phyloP scores from a whole-genome alignment of 2,797 vertebrate genomes.

The Xerus rutilus region DNA sequence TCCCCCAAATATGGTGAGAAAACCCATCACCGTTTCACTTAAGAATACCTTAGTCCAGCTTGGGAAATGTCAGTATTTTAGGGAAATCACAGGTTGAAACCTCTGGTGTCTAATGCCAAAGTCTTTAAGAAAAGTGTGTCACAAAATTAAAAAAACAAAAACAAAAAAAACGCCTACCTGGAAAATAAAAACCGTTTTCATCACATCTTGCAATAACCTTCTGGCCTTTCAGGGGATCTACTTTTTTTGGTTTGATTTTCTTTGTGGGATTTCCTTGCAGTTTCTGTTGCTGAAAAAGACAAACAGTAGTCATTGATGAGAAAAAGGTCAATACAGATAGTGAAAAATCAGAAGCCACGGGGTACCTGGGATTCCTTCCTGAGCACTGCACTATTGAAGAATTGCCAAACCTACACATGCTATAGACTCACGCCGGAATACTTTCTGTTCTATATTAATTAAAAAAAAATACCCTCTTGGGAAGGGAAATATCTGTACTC shows the following conservation, averaged over 20 bases:
- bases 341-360: background rate
- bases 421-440: background rate
- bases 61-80: background rate
- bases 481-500: background rate
- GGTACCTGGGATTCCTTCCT: background rate
- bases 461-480: background rate
- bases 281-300: constrained; percentile 77
- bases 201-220: constrained; percentile 91
- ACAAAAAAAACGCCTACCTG: constrained; percentile 84
- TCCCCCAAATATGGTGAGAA: background rate
- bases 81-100: background rate
- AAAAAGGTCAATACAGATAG: background rate
- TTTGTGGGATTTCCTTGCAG: constrained; percentile 75
- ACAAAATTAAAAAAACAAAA: background rate
- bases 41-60: background rate
- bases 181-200: constrained; percentile 91
- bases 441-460: background rate
- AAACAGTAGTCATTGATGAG: background rate
- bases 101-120: background rate
- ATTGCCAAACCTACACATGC: background rate
- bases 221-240: constrained; percentile 86
- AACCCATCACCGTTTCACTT: background rate
- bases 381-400: background rate
- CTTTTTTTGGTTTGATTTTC: constrained; percentile 77
- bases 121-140: constrained; percentile 11